Evolutionary conservation across 1,140 invertebrate species (phyloP), one percentile per base, ranked within the genome.

Genomic region (Caenorhabditis remanei): DNA sequence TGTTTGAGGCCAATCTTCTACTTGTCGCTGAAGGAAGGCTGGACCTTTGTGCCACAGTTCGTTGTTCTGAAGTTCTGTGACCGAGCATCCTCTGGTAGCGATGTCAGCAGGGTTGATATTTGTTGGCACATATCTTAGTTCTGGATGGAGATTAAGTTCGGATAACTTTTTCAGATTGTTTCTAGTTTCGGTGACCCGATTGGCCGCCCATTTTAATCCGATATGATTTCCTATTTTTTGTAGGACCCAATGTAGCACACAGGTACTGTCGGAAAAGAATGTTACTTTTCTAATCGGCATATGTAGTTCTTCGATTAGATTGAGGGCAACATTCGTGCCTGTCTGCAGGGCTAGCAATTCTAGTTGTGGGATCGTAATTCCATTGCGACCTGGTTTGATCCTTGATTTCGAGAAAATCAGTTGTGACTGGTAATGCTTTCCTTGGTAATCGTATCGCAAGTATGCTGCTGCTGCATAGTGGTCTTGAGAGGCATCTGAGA

Each of bases 341-440:
- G 14, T 46, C 19, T 43, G 6, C 9, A 84, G 8, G 11, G 14
- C 83, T 43, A 50, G 14, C 46, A 85, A 53, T 41, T 85, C 84
- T 21, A 85, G 8, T 53, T 58, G 53, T 21, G 84, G 84, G 48
- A 85, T 85, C 6, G 61, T 85, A 4, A 48, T 43, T 16, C 14
- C 19, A 43, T 13, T 19, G 24, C 67, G 24, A 13, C 55, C 7
- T 43, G 61, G 61, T 9, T 14, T 67, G 4, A 85, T 67, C 46
- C 61, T 19, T 55, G 61, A 46, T 41, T 85, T 63, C 41, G 40
- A 41, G n/a, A 13, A 65, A 24, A 58, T 46, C 56, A 84, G 32
- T 55, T 53, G 16, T 8, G 82, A 55, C 8, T 32, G 16, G 50
- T n/a, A 32, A 11, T 41, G 6, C 19, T n/a, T 32, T 11, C 21